A percentile compares a stretch with the other conserved stretches of the same genome.
phyloP scores from a whole-genome alignment of 1,140 invertebrate genomes.

The Ostrea edulis region DNA sequence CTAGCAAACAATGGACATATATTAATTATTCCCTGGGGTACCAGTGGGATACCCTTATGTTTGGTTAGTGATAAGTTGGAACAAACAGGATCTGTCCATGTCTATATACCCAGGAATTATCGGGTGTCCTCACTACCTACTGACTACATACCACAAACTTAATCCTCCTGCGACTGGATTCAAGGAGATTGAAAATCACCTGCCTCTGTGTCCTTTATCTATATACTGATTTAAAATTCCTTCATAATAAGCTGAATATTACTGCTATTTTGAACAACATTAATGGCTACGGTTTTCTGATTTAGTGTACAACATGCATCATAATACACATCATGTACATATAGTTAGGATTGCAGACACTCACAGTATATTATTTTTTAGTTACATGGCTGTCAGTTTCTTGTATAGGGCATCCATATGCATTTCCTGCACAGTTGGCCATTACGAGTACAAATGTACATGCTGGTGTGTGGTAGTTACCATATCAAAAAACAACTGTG shows the following conservation, averaged over 20 bases:
- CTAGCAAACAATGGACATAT: no score
- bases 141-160: neutral
- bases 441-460: no score
- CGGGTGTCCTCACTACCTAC: neutral
- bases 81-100: neutral
- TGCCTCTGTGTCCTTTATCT: neutral
- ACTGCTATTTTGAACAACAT: neutral
- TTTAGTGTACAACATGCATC: no score
- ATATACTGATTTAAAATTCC: neutral
- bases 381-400: no score
- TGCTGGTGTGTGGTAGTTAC: no score
- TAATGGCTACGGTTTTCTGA: no score
- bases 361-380: no score
- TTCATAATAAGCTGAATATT: neutral
- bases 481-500: no score
- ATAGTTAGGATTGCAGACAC: no score
- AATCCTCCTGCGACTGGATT: neutral
- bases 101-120: constrained; percentile 1
- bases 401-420: no score
- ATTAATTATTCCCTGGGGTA: neutral
- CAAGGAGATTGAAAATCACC: constrained; percentile 1
- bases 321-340: no score
- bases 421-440: no score
- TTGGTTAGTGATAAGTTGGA: neutral
- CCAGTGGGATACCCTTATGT: neutral